Conservation (phyloP, 2,888 invertebrate genomes). For the Melanostoma mellinum region DNA sequence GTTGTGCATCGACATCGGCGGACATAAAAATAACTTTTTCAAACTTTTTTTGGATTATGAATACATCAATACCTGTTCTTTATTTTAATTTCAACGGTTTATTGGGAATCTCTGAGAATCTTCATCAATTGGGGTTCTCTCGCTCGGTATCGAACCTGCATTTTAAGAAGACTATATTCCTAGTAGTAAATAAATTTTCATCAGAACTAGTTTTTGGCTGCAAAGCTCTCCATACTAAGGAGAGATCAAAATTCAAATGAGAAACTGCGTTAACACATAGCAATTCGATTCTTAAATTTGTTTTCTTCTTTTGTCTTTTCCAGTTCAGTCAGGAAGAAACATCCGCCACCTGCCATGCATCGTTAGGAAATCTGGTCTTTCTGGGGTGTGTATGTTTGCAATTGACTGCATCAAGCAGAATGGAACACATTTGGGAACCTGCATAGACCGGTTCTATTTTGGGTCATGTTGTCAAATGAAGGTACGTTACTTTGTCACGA, state of each 20-base stretch:
- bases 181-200: too few relatives aligned
- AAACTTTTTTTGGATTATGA: neutral
- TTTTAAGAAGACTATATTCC: too few relatives aligned
- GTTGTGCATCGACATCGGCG: constrained; percentile 41
- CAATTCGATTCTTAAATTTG: constrained; percentile 8
- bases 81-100: constrained; percentile 25
- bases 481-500: constrained; percentile 74
- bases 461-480: constrained; percentile 94
- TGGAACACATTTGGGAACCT: constrained; percentile 95
- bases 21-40: constrained; percentile 18
- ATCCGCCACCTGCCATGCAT: constrained; percentile 95
- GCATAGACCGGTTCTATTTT: constrained; percentile 96
- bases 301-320: constrained; percentile 79
- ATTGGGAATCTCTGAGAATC: neutral
- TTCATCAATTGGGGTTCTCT: too few relatives aligned
- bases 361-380: constrained; percentile 89
- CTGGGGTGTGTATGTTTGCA: constrained; percentile 96
- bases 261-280: too few relatives aligned
- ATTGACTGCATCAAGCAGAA: constrained; percentile 95
- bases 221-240: too few relatives aligned
- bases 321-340: constrained; percentile 91
- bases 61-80: neutral
- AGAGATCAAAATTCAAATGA: too few relatives aligned
- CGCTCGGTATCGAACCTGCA: too few relatives aligned
- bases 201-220: too few relatives aligned